These are phyloP conservation scores for Coranthus polyacanthus DNA, from an alignment of 2,797 vertebrate species.

Conservation along the genomic window DNA sequence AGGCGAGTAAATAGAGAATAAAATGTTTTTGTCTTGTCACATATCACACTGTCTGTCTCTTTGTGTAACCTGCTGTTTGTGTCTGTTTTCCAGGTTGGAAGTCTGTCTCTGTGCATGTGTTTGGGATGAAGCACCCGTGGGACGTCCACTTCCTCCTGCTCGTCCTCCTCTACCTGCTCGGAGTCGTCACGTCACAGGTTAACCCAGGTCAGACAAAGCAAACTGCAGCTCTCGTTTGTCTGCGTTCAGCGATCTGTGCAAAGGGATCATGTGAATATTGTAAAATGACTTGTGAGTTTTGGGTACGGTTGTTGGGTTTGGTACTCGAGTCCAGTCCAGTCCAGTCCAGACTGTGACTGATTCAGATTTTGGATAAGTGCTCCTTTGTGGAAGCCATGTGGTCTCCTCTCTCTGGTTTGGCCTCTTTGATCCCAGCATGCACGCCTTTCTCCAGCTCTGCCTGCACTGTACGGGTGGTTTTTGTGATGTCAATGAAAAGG, in stretches of 20 bases:
- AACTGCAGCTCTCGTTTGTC: background rate
- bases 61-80: conserved; percentile 42
- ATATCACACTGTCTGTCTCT: conserved; percentile 1
- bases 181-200: conserved; percentile 81
- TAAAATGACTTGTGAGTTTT: conserved; percentile 51
- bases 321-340: conserved; percentile 19
- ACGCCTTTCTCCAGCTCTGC: conserved; percentile 60
- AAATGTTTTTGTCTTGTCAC: conserved; percentile 15
- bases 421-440: conserved; percentile 68
- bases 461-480: conserved; percentile 69
- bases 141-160: conserved; percentile 77
- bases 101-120: conserved; percentile 60
- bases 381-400: conserved; percentile 58
- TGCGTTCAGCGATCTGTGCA: conserved; percentile 4
- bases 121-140: conserved; percentile 82
- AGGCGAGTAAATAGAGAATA: conserved; percentile 33
- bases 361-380: conserved; percentile 59
- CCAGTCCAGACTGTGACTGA: conserved; percentile 39
- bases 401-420: conserved; percentile 60
- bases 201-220: conserved; percentile 80
- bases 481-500: conserved; percentile 78
- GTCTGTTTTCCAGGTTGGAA: conserved; percentile 67
- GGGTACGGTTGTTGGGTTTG: conserved; percentile 33
- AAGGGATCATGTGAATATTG: conserved; percentile 28
- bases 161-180: conserved; percentile 77